These are phyloP conservation scores for Garra rufa DNA, from an alignment of 2,113 vertebrate genomes.

Conservation along the genomic window DNA sequence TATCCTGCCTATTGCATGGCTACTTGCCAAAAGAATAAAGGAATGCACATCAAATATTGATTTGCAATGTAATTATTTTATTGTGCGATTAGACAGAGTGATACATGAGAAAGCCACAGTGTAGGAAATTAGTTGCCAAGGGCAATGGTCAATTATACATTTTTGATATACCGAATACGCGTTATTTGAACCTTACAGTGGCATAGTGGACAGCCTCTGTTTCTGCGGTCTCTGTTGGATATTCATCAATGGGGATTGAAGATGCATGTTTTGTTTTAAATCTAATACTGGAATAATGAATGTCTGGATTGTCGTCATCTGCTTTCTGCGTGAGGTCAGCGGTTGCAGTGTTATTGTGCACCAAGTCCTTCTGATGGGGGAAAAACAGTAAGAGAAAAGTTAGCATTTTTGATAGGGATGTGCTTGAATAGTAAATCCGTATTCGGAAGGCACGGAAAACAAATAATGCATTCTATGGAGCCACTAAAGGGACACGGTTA, in stretches of 20 bases:
- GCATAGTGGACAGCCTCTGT: not conserved
- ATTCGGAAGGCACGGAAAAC: no score
- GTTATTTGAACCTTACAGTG: not conserved
- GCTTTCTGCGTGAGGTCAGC: not conserved
- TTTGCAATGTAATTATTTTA: not conserved
- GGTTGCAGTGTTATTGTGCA: not conserved
- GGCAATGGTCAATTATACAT: not conserved
- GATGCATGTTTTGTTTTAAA: not conserved
- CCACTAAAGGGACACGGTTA: no score
- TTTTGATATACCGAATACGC: not conserved
- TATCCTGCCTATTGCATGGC: not conserved
- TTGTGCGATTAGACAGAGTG: not conserved
- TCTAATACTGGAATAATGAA: slow-evolving; percentile 17
- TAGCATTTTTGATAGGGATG: not conserved
- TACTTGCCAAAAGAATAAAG: not conserved
- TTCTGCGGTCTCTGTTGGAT: not conserved
- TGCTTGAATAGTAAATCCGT: no score
- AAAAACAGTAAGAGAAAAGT: not conserved
- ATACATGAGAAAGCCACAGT: not conserved
- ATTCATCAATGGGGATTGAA: not conserved
- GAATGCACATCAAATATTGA: not conserved
- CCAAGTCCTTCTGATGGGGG: not conserved
- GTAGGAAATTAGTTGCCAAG: not conserved
- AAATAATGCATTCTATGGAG: no score
- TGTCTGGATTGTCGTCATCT: not conserved